phyloP scores from a whole-genome alignment of 1,140 invertebrate species.

The Ptiloglossa arizonensis region DNA sequence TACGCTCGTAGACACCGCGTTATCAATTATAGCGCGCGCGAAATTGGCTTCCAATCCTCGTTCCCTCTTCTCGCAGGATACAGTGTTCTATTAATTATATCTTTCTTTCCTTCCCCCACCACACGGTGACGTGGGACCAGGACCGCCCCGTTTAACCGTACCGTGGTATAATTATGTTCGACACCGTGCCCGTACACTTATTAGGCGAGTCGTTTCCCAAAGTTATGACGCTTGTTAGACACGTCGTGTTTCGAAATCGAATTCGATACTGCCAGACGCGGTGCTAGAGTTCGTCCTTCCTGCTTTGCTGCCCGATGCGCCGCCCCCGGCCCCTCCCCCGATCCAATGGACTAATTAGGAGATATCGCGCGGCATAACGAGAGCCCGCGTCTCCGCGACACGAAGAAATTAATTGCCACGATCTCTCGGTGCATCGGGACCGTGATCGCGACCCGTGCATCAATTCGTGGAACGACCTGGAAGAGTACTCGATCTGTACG shows the following conservation, averaged over 20 bases:
- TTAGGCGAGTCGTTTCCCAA: not conserved
- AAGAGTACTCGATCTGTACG: too few relatives aligned
- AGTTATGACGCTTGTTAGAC: slow-evolving; percentile 59
- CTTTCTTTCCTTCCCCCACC: not conserved
- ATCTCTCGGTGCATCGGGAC: not conserved
- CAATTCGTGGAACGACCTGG: not conserved
- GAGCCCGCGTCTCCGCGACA: slow-evolving; percentile 1
- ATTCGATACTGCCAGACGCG: slow-evolving; percentile 35
- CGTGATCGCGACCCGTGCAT: slow-evolving; percentile 3
- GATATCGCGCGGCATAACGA: slow-evolving; percentile 56
- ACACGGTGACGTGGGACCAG: too few relatives aligned
- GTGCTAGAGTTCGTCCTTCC: not conserved
- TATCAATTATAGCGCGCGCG: slow-evolving; percentile 5
- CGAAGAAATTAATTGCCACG: slow-evolving; percentile 61
- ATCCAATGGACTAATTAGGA: slow-evolving; percentile 58
- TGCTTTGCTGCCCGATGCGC: slow-evolving; percentile 1
- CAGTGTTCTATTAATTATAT: slow-evolving; percentile 9
- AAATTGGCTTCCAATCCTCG: slow-evolving; percentile 18
- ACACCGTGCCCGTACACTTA: not conserved
- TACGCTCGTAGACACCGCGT: not conserved
- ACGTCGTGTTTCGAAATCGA: slow-evolving; percentile 42
- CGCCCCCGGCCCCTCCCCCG: too few relatives aligned
- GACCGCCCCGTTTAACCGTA: not conserved
- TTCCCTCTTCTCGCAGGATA: not conserved
- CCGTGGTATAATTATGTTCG: slow-evolving; percentile 9